These are phyloP conservation scores for Acanthurus lineatus DNA, from an alignment of 2,797 vertebrate species.

Conservation along the genomic window DNA sequence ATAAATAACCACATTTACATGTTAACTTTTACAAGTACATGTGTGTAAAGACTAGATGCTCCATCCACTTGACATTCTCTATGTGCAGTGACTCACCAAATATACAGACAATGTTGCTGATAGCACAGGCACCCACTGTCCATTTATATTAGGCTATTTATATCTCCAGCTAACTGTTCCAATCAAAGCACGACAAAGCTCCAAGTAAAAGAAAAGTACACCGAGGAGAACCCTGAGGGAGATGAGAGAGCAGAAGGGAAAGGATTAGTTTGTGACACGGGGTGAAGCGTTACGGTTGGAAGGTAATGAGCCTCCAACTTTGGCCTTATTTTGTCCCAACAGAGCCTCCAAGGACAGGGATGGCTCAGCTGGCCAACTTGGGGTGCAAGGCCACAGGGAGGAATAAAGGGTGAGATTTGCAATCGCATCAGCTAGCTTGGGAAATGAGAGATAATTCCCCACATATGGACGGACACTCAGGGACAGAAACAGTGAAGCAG, in stretches of 20 bases:
- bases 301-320: constrained; percentile 63
- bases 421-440: constrained; percentile 58
- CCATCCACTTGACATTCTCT: constrained; percentile 43
- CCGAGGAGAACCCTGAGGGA: constrained; percentile 51
- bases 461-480: constrained; percentile 50
- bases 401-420: constrained; percentile 55
- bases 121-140: constrained; percentile 38
- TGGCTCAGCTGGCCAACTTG: constrained; percentile 41
- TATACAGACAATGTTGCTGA: constrained; percentile 49
- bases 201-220: constrained; percentile 49
- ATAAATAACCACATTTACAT: constrained; percentile 66
- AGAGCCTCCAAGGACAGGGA: constrained; percentile 50
- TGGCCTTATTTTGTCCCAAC: constrained; percentile 57
- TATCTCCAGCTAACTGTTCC: constrained; percentile 52
- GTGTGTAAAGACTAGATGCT: constrained; percentile 21
- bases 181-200: constrained; percentile 61
- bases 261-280: constrained; percentile 58
- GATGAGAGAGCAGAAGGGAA: constrained; percentile 48
- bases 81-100: constrained; percentile 55
- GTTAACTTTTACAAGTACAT: constrained; percentile 43
- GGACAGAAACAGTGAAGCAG: constrained; percentile 46
- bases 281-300: constrained; percentile 60
- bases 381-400: constrained; percentile 40
- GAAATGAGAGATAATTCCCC: constrained; percentile 66
- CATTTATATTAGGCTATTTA: constrained; percentile 69